Evolutionary conservation across 2,888 invertebrate genomes (phyloP).

Genomic region (Drosophila neotestacea): DNA sequence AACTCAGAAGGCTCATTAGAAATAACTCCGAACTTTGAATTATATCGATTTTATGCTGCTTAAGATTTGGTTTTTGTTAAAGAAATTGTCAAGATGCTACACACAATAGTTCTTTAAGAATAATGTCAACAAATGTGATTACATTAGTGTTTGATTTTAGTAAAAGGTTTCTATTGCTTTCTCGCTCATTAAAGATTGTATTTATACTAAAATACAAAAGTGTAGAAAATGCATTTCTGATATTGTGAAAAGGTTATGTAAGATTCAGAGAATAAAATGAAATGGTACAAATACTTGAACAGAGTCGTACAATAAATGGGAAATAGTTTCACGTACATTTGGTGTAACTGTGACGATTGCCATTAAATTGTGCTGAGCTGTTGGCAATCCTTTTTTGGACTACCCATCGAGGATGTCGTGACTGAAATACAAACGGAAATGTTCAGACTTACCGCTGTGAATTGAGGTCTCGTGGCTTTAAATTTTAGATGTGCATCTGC

Average conservation of each 20-base stretch:
- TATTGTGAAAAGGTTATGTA: conserved; percentile 9
- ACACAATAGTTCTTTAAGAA: neutral
- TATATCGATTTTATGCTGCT: conserved; percentile 6
- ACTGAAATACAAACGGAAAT: conserved; percentile 44
- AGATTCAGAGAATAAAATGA: conserved; percentile 7
- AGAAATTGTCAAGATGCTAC: neutral
- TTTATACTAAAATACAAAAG: conserved; percentile 2
- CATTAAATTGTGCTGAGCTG: conserved; percentile 48
- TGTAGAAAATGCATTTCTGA: neutral
- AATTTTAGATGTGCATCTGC: conserved; percentile 19
- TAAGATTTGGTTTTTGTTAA: neutral
- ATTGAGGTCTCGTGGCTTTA: neutral
- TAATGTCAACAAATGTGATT: conserved; percentile 3
- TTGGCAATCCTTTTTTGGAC: conserved; percentile 34
- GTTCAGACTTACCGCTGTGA: conserved; percentile 37
- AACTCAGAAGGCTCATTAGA: conserved; percentile 29
- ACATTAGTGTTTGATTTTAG: conserved; percentile 11
- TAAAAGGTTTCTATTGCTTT: neutral
- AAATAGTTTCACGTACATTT: conserved; percentile 56
- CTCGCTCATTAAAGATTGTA: conserved; percentile 1
- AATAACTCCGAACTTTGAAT: neutral
- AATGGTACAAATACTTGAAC: conserved; percentile 31
- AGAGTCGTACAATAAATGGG: conserved; percentile 22
- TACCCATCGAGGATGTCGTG: conserved; percentile 38
- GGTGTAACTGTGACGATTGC: conserved; percentile 57